These are phyloP conservation scores for Macrocentrus cingulum DNA, from an alignment of 1,140 invertebrate genomes.

Conservation along the genomic window DNA sequence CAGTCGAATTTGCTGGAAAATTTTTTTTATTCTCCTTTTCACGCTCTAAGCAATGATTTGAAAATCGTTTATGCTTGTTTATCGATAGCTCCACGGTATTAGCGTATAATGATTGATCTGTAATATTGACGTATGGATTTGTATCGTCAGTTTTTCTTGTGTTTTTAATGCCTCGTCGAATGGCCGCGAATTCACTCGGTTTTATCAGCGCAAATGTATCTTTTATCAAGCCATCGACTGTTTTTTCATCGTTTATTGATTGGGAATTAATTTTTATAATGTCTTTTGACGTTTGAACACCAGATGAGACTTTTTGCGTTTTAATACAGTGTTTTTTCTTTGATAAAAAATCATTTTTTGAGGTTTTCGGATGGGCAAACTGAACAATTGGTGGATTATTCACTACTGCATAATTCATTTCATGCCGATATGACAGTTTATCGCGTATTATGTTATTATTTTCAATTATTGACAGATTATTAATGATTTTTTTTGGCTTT, in stretches of 20 bases:
- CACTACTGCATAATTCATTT: not conserved
- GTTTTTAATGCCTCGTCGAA: conserved; percentile 55
- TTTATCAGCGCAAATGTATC: conserved; percentile 58
- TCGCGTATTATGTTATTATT: too few relatives aligned
- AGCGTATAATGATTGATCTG: conserved; percentile 43
- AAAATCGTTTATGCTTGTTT: conserved; percentile 14
- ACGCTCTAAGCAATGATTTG: not conserved
- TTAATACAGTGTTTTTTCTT: conserved; percentile 26
- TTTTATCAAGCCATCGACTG: conserved; percentile 26
- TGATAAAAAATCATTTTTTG: too few relatives aligned
- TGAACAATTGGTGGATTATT: conserved; percentile 17
- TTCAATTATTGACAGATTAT: not conserved
- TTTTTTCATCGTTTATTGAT: conserved; percentile 39
- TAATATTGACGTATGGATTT: conserved; percentile 54
- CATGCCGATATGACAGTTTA: not conserved
- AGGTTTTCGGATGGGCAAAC: conserved; percentile 5
- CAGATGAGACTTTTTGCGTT: conserved; percentile 58
- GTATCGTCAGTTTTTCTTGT: conserved; percentile 35
- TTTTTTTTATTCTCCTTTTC: conserved; percentile 3
- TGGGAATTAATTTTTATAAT: conserved; percentile 46
- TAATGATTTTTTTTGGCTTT: conserved; percentile 32
- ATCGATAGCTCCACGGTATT: conserved; percentile 30
- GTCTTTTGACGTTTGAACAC: conserved; percentile 58
- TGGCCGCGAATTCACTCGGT: conserved; percentile 57
- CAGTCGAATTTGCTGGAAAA: not conserved